Evolutionary conservation across 23 tunicate genomes (phyloP), one percentile per base, ranked within the genome.

Genomic region (Oikopleura albicans): DNA sequence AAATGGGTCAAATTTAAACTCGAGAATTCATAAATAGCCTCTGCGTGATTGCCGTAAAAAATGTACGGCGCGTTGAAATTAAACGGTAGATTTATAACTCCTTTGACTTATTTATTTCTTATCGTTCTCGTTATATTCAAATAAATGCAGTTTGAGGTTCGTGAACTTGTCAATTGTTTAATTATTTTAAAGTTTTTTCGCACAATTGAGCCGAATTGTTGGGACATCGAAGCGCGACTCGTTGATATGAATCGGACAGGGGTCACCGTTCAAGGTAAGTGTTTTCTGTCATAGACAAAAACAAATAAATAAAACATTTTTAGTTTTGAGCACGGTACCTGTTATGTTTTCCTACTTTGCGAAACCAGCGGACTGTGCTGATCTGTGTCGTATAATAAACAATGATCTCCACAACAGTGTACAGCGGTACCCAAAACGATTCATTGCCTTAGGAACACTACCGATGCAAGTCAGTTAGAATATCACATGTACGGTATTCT

Each of bases 341-440:
- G 97, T 92, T 40, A 92, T 92, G 97, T 92, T 92, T 85, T 84
- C 87, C 41, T 92, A 92, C 76, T 92, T 91, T 91, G 97, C 97
- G 0, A 92, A 92, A 84, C 87, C 92, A 38, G 84, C 84, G 40
- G 92, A 92, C 40, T 86, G 93, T 1, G 40, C 88, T 39, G 97
- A 92, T 40, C 75, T 92, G 41, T 86, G 89, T 83, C 85, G 86
- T 83, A 87, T 89, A 1, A 38, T 92, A 0, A 92, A 92, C 63
- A 85, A 92, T 56, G 93, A 92, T 84, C 49, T 92, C 1, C 83
- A 76, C 38, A 16, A 66, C 16, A 41, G 41, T 0, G 85, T 89
- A 34, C 76, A 85, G 76, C 85, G 84, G 89, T 83, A 88, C 83
- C 93, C 97, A 66, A 87, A 90, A 40, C 88, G 97, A 16, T 92